Conservation (phyloP, 1,140 invertebrate genomes). For the Hylaeus anthracinus region DNA sequence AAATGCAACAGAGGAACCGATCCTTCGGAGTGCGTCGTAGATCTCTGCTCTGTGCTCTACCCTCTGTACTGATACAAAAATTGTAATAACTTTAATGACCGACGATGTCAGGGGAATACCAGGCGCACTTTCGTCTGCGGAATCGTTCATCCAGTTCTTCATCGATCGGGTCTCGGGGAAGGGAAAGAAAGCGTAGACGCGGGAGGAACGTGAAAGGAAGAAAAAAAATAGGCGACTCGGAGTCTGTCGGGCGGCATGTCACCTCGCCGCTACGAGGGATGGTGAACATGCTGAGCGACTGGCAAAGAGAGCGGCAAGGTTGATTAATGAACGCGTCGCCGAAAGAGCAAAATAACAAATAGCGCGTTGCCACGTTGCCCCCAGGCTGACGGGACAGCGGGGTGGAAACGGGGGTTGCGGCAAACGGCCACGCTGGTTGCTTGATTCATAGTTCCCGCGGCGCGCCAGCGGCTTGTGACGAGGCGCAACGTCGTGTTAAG, state of each 20-base stretch:
- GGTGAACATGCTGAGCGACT: conserved; percentile 72
- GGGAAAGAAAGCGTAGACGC: neutral
- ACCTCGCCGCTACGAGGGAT: conserved; percentile 56
- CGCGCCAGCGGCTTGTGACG: conserved; percentile 62
- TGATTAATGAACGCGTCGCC: conserved; percentile 77
- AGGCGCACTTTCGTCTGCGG: neutral
- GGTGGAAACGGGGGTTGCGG: neutral
- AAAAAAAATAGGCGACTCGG: conserved; percentile 33
- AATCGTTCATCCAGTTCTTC: neutral
- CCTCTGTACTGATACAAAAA: too few relatives aligned
- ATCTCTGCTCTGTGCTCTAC: too few relatives aligned
- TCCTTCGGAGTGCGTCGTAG: too few relatives aligned
- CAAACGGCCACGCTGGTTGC: conserved; percentile 33
- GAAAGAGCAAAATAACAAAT: conserved; percentile 78
- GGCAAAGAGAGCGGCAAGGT: conserved; percentile 64
- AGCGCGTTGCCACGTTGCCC: conserved; percentile 64
- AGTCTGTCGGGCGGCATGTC: conserved; percentile 57
- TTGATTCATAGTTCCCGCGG: conserved; percentile 66
- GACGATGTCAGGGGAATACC: too few relatives aligned
- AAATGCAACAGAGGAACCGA: too few relatives aligned
- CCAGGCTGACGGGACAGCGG: conserved; percentile 45
- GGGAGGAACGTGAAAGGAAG: neutral
- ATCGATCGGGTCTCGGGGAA: conserved; percentile 11
- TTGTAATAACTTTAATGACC: too few relatives aligned
- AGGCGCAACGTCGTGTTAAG: conserved; percentile 55